These are phyloP conservation scores for Trogon surrucura DNA, from an alignment of 2,113 vertebrate species.

Conservation along the genomic window DNA sequence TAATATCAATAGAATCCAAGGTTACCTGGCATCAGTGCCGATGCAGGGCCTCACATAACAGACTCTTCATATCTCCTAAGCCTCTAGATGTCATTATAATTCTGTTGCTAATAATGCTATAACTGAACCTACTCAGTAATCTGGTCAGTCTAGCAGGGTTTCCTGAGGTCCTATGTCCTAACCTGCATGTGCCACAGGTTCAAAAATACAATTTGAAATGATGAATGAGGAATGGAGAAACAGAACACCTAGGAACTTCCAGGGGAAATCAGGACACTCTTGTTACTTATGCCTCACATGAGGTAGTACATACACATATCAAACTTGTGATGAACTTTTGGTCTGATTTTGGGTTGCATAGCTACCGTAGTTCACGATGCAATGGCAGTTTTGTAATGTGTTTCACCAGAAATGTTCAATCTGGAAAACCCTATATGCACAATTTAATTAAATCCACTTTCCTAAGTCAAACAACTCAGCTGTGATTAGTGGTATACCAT, in stretches of 20 bases:
- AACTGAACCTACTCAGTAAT: not conserved
- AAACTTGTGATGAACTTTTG: not conserved
- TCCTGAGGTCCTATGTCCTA: not conserved
- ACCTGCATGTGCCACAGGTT: accelerated
- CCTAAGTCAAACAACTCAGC: not conserved
- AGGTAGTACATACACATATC: not conserved
- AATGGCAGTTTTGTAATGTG: not conserved
- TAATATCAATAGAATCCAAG: not conserved
- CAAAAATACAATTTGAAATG: not conserved
- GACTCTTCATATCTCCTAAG: not conserved
- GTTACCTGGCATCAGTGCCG: not conserved
- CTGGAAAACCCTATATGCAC: not conserved
- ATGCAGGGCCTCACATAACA: not conserved
- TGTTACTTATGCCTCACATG: not conserved
- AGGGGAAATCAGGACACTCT: not conserved
- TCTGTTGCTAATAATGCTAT: not conserved
- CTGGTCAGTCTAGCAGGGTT: not conserved
- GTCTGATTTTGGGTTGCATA: not conserved
- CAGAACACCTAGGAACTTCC: not conserved
- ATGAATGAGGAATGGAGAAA: not conserved
- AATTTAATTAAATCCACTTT: not conserved
- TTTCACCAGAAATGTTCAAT: not conserved
- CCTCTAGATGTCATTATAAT: not conserved
- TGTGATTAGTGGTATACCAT: not conserved
- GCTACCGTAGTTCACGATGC: not conserved